These are phyloP conservation scores for Mesocentrotus franciscanus DNA, from an alignment of 53 echinoderm and acorn worm species.

Conservation along the genomic window DNA sequence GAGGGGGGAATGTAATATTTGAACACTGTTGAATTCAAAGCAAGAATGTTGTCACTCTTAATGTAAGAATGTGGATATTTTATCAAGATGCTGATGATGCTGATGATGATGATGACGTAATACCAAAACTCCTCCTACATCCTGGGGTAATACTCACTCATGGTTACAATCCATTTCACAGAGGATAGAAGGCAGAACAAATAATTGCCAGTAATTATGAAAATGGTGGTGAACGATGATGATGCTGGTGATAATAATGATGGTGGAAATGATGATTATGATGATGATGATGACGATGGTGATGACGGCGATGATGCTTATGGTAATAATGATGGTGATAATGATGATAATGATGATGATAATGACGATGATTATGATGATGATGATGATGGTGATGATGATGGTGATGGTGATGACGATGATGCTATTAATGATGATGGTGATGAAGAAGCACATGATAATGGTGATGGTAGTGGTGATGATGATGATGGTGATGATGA, in stretches of 20 bases:
- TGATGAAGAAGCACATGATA: neutral
- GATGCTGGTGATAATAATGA: neutral
- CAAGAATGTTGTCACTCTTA: too few species aligned
- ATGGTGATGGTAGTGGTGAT: neutral
- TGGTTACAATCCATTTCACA: too few species aligned
- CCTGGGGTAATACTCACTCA: too few species aligned
- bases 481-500: neutral
- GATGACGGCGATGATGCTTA: neutral
- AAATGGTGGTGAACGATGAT: constrained; percentile 45
- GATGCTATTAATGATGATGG: neutral
- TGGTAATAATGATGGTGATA: neutral
- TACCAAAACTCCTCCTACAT: too few species aligned
- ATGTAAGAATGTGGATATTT: too few species aligned
- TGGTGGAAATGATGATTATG: constrained; percentile 1
- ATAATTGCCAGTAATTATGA: constrained; percentile 23
- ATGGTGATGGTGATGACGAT: neutral
- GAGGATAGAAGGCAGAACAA: too few species aligned
- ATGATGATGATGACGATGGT: constrained; percentile 58
- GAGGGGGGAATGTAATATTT: too few species aligned
- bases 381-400: neutral
- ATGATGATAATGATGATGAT: neutral
- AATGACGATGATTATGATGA: neutral
- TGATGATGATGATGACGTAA: too few species aligned
- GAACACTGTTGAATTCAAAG: too few species aligned
- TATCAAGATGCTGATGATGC: too few species aligned